Evolutionary conservation across 2,888 invertebrate genomes (phyloP).

Genomic region (Orthosia incerta): DNA sequence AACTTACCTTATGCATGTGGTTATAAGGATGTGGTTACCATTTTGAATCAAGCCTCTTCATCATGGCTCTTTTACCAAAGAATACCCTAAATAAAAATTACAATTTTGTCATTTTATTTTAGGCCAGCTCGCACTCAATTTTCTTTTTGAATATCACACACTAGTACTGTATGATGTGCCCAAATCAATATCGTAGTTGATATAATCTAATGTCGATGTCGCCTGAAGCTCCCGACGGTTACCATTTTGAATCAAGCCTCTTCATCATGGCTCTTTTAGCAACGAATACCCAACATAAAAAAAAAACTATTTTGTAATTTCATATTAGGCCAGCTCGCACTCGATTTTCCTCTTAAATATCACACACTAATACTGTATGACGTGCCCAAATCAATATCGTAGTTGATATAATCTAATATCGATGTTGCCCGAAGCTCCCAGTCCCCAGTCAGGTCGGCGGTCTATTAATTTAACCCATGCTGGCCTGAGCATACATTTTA

Average conservation of each 20-base stretch:
- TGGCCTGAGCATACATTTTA: constrained; percentile 30
- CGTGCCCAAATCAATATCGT: not conserved
- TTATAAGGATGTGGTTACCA: no score
- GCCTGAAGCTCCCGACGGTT: constrained; percentile 6
- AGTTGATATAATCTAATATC: constrained; percentile 35
- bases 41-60: no score
- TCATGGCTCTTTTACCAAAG: no score
- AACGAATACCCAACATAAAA: no score
- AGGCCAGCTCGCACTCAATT: no score
- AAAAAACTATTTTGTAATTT: not conserved
- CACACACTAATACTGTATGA: not conserved
- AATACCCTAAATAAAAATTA: no score
- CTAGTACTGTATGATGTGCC: not conserved
- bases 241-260: no score
- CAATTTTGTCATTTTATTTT: not conserved
- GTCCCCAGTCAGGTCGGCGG: constrained; percentile 18
- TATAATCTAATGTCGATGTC: constrained; percentile 31
- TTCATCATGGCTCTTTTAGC: no score
- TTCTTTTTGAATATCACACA: no score
- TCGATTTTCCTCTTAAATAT: no score
- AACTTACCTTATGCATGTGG: no score
- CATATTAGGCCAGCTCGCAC: no score
- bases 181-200: constrained; percentile 1
- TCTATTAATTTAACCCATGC: constrained; percentile 37
- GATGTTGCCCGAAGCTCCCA: constrained; percentile 14